Conservation (phyloP, 2,113 vertebrate species). For the Azemiops feae region DNA sequence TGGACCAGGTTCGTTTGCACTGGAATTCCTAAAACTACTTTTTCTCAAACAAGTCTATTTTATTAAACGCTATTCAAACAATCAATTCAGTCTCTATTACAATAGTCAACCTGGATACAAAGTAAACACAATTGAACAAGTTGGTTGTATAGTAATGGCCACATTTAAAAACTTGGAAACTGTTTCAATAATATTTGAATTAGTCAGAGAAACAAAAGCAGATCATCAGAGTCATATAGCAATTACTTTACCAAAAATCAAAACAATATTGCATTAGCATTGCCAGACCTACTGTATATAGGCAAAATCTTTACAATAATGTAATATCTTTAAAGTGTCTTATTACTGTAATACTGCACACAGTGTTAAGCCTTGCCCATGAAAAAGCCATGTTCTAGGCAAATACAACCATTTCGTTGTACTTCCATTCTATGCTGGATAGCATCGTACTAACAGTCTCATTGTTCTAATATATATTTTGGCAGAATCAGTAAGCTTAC, state of each 20-base stretch:
- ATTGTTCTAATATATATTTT: not conserved
- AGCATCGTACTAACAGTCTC: not conserved
- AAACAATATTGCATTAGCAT: not conserved
- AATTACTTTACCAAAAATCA: not conserved
- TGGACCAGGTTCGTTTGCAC: not conserved
- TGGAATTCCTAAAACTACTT: not conserved
- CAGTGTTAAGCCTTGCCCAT: not conserved
- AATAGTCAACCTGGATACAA: not conserved
- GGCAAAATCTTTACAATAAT: not conserved
- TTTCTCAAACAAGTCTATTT: not conserved
- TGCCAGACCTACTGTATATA: not conserved
- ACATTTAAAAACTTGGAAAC: not conserved
- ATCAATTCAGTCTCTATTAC: not conserved
- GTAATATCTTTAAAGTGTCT: not conserved
- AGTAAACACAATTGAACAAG: not conserved
- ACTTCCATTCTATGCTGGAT: not conserved
- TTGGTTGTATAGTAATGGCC: not conserved
- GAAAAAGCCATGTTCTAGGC: not conserved
- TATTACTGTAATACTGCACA: not conserved
- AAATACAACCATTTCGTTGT: not conserved
- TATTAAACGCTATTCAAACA: not conserved
- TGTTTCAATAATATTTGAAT: not conserved
- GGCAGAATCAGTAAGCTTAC: not conserved
- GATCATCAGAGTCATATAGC: not conserved
- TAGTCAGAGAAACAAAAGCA: not conserved